These are phyloP conservation scores for Anguilla obscura DNA, from an alignment of 2,797 vertebrate genomes.

Conservation along the genomic window DNA sequence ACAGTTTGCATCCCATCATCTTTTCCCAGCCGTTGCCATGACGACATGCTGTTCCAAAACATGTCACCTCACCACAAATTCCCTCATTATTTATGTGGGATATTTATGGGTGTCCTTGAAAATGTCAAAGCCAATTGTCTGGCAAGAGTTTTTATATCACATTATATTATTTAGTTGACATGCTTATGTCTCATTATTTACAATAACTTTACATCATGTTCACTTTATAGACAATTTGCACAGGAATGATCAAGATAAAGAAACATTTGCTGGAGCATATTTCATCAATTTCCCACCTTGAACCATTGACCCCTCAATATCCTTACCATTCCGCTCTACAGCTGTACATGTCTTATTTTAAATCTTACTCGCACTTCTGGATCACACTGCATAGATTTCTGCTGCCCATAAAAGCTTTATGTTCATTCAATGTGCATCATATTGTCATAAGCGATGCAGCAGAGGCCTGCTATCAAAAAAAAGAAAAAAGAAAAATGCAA, in stretches of 20 bases:
- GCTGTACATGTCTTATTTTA: neutral
- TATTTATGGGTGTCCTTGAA: constrained; percentile 5
- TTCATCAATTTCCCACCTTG: neutral
- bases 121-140: neutral
- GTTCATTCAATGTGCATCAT: neutral
- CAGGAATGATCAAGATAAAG: neutral
- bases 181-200: neutral
- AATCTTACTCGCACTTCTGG: neutral
- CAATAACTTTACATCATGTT: constrained; percentile 1
- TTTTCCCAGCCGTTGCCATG: neutral
- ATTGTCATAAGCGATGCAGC: neutral
- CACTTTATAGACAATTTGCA: neutral
- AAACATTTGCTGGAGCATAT: neutral
- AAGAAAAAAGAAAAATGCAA: neutral
- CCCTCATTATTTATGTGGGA: neutral
- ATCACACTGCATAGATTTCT: neutral
- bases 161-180: neutral
- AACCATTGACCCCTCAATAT: neutral
- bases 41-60: neutral
- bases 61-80: neutral
- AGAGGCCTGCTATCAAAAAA: neutral
- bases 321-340: neutral
- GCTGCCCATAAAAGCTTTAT: neutral
- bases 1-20: constrained; percentile 1
- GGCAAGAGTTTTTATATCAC: constrained; percentile 10